Evolutionary conservation across 2,113 vertebrate genomes (phyloP), one percentile per base, ranked within the genome.

Genomic region (Dolichotis patagonum): DNA sequence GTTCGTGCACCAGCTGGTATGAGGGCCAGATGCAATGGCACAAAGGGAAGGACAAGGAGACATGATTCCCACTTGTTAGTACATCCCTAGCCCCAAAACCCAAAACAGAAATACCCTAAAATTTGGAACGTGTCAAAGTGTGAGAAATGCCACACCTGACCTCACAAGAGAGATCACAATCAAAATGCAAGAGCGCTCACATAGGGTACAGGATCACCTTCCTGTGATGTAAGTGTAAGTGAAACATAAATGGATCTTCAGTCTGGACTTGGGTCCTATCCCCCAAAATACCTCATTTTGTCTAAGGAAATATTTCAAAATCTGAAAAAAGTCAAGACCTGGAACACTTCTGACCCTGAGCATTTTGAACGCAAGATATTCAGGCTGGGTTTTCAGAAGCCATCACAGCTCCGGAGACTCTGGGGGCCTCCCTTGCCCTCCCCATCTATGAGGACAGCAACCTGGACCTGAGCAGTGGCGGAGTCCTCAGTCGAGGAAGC

Each of bases 381-480:
- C 12, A 17, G 17, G 26, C 22, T 65, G 9, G 13, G 1, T 6
- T 49, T 22, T 90, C 46, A 82, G 63, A 91, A 85, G 49, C 46
- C 2, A 1, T 22, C 20, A 1, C 41, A 58, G 62, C 3, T 49
- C 46, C 9, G 46, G 46, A 9, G 46, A 49, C 46, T 49, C 46
- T 49, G 46, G 46, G 46, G 46, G 5, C 46, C 46, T 92, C 58
- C n/a, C 41, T 35, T 62, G 67, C 38, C 5, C 0, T 26, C n/a
- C 1, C 1, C 20, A 60, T 82, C 81, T 65, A 10, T 35, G 19
- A 67, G 7, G 12, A 6, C 0, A 1, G 17, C 32, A 30, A 35
- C 58, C 4, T 0, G 16, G 30, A 6, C n/a, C 77, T 26, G 28
- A 22, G 1, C 0, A 5, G 52, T 1, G 26, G 35, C 63, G 10